Percentiles rank a stretch among this genome's conserved stretches.
Evolutionary conservation across 2,113 vertebrate species (phyloP).

Genomic region (Okapia johnstoni): DNA sequence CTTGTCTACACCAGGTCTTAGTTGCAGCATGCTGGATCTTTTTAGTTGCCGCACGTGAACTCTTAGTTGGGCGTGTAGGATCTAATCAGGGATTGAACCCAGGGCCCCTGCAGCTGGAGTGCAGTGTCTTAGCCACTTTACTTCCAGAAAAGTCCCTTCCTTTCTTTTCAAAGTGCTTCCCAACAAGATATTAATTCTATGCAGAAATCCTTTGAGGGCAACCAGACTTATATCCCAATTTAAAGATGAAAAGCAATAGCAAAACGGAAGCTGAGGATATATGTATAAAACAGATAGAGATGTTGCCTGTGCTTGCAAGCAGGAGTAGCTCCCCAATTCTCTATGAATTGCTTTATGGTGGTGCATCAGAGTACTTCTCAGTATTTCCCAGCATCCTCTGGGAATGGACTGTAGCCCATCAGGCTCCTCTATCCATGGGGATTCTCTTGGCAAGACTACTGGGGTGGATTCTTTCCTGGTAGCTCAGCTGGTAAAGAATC

Average conservation of each 20-base stretch:
- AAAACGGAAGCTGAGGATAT: not conserved
- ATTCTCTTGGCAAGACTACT: not conserved
- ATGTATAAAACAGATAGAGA: not conserved
- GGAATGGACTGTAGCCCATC: not conserved
- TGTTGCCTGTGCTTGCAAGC: not conserved
- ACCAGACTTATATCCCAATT: not conserved
- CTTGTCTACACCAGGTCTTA: not conserved
- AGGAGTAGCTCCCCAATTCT: not conserved
- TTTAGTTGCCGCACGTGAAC: fast-evolving
- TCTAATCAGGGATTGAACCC: not conserved
- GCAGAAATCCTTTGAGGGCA: not conserved
- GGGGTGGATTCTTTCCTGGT: not conserved
- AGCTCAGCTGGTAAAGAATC: not conserved
- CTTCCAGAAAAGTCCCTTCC: not conserved
- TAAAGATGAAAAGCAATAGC: conserved; percentile 15
- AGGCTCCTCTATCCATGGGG: not conserved
- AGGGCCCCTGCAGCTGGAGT: not conserved
- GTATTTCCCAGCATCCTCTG: not conserved
- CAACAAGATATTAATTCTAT: not conserved
- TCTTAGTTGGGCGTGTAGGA: not conserved
- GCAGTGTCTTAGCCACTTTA: not conserved
- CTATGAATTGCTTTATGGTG: not conserved
- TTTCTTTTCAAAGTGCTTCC: not conserved
- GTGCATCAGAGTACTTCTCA: not conserved
- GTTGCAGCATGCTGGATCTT: not conserved